Conservation (phyloP, 92 coral and sea anemone genomes). For the Virgularia gustaviana region DNA sequence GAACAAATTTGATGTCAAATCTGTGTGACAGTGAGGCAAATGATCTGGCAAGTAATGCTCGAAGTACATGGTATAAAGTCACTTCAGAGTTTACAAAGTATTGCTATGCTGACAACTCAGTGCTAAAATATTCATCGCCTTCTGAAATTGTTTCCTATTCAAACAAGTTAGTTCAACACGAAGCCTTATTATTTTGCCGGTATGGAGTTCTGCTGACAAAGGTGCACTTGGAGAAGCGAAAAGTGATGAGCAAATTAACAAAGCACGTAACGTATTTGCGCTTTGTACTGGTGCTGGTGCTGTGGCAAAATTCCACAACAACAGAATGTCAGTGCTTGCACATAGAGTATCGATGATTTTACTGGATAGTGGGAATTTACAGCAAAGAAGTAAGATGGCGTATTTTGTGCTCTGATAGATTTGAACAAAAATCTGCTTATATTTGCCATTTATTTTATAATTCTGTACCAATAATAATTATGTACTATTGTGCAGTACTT, state of each 20-base stretch:
- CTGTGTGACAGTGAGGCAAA: background rate
- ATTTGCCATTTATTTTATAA: too few relatives aligned
- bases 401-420: too few relatives aligned
- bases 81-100: too few relatives aligned
- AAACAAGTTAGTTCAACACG: conserved; percentile 17
- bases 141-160: conserved; percentile 31
- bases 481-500: too few relatives aligned
- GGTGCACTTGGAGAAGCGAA: conserved; percentile 21
- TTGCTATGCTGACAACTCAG: conserved; percentile 16
- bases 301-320: conserved; percentile 24
- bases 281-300: conserved; percentile 34
- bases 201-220: conserved; percentile 12
- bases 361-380: conserved; percentile 48
- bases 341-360: conserved; percentile 38
- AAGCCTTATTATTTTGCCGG: background rate
- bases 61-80: too few relatives aligned
- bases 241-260: background rate
- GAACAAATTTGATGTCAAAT: background rate
- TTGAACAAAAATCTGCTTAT: too few relatives aligned
- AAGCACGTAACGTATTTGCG: conserved; percentile 28
- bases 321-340: conserved; percentile 45
- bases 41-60: too few relatives aligned
- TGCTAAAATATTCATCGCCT: conserved; percentile 27
- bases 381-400: too few relatives aligned
- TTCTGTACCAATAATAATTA: too few relatives aligned